These are phyloP conservation scores for Drosophila murphyi DNA, from an alignment of 1,140 invertebrate species.

Conservation along the genomic window DNA sequence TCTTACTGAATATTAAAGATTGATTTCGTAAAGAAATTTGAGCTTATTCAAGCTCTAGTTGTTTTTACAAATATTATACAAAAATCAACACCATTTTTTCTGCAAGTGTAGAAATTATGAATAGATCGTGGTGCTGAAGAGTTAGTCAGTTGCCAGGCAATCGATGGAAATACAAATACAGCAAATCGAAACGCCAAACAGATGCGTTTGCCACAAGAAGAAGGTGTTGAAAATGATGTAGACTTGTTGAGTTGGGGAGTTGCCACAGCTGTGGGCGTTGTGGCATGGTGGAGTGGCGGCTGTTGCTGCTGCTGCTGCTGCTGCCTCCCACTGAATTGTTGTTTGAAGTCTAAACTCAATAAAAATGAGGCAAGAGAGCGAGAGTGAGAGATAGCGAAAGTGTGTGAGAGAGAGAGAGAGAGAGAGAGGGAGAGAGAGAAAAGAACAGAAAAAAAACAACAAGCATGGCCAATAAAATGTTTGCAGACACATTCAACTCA, in stretches of 20 bases:
- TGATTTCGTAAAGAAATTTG: too few relatives aligned
- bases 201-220: conserved; percentile 67
- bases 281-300: conserved; percentile 11
- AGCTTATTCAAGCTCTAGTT: not conserved
- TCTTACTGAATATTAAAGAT: too few relatives aligned
- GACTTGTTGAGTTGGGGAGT: conserved; percentile 33
- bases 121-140: conserved; percentile 47
- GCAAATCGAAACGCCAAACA: conserved; percentile 66
- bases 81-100: not conserved
- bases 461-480: conserved; percentile 79
- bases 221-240: conserved; percentile 77
- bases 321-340: not conserved
- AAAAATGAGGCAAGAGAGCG: conserved; percentile 63
- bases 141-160: not conserved
- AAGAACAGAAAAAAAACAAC: not conserved
- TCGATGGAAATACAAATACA: conserved; percentile 30
- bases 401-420: not conserved
- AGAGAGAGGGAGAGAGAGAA: not conserved
- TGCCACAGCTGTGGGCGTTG: conserved; percentile 14
- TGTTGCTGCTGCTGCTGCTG: conserved; percentile 54
- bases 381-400: not conserved
- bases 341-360: conserved; percentile 74
- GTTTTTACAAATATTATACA: not conserved
- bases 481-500: conserved; percentile 55
- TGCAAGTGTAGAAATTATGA: conserved; percentile 64